Conservation (phyloP, 2,888 invertebrate genomes). For the Baccha elongata region DNA sequence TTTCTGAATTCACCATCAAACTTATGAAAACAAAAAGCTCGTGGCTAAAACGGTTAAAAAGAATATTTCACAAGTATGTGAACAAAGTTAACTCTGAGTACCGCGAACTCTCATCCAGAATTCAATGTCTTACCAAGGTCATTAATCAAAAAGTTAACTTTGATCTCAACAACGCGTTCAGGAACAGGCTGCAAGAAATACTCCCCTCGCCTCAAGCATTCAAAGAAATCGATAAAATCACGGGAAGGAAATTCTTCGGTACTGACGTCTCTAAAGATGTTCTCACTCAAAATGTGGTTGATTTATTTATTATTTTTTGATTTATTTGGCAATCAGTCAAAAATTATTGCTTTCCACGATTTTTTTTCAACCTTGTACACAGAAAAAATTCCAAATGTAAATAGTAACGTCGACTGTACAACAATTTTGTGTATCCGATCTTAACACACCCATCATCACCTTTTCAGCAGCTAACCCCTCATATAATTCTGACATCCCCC, state of each 20-base stretch:
- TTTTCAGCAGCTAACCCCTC: not conserved
- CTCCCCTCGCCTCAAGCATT: slow-evolving; percentile 6
- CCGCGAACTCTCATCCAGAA: not conserved
- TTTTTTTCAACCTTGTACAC: slow-evolving; percentile 6
- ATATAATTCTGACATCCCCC: slow-evolving; percentile 1
- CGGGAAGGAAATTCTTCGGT: slow-evolving; percentile 1
- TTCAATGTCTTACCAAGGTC: not conserved
- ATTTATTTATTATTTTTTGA: too few relatives aligned
- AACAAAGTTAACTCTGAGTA: slow-evolving; percentile 1
- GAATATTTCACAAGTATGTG: not conserved
- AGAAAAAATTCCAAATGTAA: not conserved
- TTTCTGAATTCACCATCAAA: slow-evolving; percentile 8
- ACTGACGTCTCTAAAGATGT: slow-evolving; percentile 11
- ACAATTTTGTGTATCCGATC: not conserved
- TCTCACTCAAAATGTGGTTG: slow-evolving; percentile 1
- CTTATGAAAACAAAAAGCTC: not conserved
- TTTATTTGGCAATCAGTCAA: slow-evolving; percentile 13
- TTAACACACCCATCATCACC: not conserved
- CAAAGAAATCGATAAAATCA: too few relatives aligned
- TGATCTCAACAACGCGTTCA: slow-evolving; percentile 10
- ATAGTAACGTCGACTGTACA: too few relatives aligned
- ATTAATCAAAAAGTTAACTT: slow-evolving; percentile 11
- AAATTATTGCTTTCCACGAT: slow-evolving; percentile 8
- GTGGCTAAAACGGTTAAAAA: slow-evolving; percentile 3
- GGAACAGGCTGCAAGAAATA: not conserved